Evolutionary conservation across 1,140 invertebrate species (phyloP), one percentile per base, ranked within the genome.

Genomic region (Orchestia grillus): DNA sequence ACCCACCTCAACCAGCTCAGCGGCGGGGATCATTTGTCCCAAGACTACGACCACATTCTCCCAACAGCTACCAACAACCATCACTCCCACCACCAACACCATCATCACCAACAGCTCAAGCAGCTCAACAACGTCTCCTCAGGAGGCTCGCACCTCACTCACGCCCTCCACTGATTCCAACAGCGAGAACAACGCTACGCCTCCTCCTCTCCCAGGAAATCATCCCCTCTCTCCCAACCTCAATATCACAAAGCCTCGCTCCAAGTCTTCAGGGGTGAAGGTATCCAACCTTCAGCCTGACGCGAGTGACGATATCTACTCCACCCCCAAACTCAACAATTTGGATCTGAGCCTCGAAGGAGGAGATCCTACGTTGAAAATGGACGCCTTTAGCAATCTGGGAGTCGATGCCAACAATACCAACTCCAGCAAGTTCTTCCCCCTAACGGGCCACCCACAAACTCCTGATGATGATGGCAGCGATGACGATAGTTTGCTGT

Each of bases 101-200:
- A 94, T n/a, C 92, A 94, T 44, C 92, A 91, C 88, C 88, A 91
- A 42, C 88, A 44, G 40, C 92, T 94, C 92, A 94, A 94, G 40
- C 92, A 94, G 40, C 92, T 94, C 92, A 94, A 94, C 92, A 94
- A 94, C 44, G 92, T 94, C 92, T 94, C 92, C 41, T 19, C 6
- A 19, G 88, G 92, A 44, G 92, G 92, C 11, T 44, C 92, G 92
- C 92, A 94, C 40, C 41, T 94, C 92, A 6, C 92, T 44, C 44
- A 94, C 92, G 40, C 92, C 92, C 92, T 94, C 92, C 92, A 94
- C 92, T 94, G 92, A 94, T 47, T 94, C 92, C 44, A 94, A 94
- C 44, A 94, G 44, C 92, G 92, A 94, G 44, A 94, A 94, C 44
- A 45, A 47, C 36, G 44, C 44, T 15, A 94, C 92, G 6, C 92